A percentile compares a stretch with the other conserved stretches of the same genome.
Evolutionary conservation across 2,888 invertebrate species (phyloP).

Genomic region (Dicyrtomina minuta): DNA sequence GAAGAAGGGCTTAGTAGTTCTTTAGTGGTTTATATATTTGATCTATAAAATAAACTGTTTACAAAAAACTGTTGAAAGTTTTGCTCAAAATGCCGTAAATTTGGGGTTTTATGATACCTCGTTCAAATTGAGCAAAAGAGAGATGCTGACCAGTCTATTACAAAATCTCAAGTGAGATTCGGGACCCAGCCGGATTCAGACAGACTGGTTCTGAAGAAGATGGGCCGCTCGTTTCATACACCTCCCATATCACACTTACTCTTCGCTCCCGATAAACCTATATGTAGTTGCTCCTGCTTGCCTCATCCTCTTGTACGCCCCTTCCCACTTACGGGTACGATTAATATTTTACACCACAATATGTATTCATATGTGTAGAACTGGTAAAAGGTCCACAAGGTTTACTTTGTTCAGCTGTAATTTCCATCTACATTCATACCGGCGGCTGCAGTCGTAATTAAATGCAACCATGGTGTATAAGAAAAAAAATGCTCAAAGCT

Average conservation of each 20-base stretch:
- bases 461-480: no score
- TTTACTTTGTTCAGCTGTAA: neutral
- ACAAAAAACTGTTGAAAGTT: no score
- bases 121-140: conserved; percentile 7
- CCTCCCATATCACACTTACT: conserved; percentile 43
- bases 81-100: no score
- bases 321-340: conserved; percentile 31
- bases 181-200: conserved; percentile 31
- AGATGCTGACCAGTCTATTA: conserved; percentile 34
- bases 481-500: no score
- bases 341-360: neutral
- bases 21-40: no score
- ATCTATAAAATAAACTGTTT: no score
- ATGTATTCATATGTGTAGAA: neutral
- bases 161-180: conserved; percentile 36
- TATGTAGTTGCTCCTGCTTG: conserved; percentile 23
- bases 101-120: no score
- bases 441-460: no score
- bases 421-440: no score
- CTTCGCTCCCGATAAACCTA: conserved; percentile 37
- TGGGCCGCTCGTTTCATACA: conserved; percentile 26
- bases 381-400: neutral
- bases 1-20: no score
- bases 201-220: conserved; percentile 31
- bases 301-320: conserved; percentile 31